These are phyloP conservation scores for Chionomys nivalis DNA, from an alignment of 2,113 vertebrate genomes.

Conservation along the genomic window DNA sequence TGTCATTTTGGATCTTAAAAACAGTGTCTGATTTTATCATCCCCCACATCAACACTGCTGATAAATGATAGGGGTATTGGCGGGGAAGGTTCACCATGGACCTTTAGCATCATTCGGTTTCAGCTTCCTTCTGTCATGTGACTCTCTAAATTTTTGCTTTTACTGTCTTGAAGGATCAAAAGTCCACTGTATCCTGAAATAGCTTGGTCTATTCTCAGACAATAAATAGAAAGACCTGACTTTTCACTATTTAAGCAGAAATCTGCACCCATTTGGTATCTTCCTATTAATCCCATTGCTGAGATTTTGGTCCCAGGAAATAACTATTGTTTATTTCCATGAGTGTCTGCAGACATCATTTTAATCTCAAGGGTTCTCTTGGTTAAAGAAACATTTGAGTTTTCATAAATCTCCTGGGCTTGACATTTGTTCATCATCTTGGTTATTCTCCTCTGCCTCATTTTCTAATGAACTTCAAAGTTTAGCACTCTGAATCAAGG, in stretches of 20 bases:
- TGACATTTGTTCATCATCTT: not conserved
- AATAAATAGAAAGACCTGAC: conserved; percentile 15
- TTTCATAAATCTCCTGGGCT: not conserved
- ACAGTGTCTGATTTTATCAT: not conserved
- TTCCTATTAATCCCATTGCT: not conserved
- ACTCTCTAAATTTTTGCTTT: not conserved
- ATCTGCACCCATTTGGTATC: not conserved
- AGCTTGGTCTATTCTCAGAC: not conserved
- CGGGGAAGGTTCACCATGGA: not conserved
- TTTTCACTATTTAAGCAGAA: not conserved
- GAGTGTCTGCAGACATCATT: not conserved
- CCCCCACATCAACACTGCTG: not conserved
- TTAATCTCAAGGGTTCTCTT: not conserved
- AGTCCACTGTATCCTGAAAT: not conserved
- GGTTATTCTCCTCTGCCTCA: not conserved
- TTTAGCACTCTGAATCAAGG: not conserved
- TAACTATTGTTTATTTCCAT: not conserved
- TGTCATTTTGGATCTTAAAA: not conserved
- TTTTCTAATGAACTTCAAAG: not conserved
- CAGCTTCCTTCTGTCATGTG: not conserved
- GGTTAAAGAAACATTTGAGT: not conserved
- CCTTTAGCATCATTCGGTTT: not conserved
- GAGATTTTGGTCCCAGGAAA: not conserved
- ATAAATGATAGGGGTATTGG: not conserved
- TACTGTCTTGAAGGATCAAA: conserved; percentile 12